Evolutionary conservation across 2,113 vertebrate genomes (phyloP).

Genomic region (Aramus guarauna): DNA sequence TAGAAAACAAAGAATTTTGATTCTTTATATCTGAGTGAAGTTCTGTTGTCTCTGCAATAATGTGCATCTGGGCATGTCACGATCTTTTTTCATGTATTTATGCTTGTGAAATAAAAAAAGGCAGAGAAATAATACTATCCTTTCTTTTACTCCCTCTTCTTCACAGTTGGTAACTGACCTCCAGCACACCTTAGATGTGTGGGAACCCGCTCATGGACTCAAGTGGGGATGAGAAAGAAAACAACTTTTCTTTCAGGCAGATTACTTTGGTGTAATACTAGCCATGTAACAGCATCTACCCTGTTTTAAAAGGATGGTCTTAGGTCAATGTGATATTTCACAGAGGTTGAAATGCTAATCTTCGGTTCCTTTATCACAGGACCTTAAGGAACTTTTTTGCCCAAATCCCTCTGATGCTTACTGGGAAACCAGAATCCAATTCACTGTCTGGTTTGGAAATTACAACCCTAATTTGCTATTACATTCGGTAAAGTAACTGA

Average conservation of each 20-base stretch:
- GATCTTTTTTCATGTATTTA: not conserved
- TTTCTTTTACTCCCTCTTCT: not conserved
- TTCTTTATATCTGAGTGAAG: not conserved
- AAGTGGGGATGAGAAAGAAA: not conserved
- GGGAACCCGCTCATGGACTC: not conserved
- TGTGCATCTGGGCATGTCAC: not conserved
- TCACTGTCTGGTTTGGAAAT: not conserved
- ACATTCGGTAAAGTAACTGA: not conserved
- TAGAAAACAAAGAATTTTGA: not conserved
- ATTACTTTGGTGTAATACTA: not conserved
- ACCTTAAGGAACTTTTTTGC: not conserved
- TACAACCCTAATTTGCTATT: not conserved
- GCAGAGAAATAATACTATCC: not conserved
- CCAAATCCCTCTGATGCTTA: fast-evolving
- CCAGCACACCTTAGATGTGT: not conserved
- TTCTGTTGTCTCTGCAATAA: not conserved
- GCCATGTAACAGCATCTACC: not conserved
- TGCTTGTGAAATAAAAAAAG: not conserved
- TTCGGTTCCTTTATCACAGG: not conserved
- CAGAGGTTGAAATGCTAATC: not conserved
- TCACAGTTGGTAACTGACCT: not conserved
- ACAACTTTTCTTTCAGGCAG: not conserved
- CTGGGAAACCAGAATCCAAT: not conserved
- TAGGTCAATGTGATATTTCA: not conserved
- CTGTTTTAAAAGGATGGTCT: not conserved